phyloP scores from a whole-genome alignment of 2,888 invertebrate genomes.

The Drosophila monieri region DNA sequence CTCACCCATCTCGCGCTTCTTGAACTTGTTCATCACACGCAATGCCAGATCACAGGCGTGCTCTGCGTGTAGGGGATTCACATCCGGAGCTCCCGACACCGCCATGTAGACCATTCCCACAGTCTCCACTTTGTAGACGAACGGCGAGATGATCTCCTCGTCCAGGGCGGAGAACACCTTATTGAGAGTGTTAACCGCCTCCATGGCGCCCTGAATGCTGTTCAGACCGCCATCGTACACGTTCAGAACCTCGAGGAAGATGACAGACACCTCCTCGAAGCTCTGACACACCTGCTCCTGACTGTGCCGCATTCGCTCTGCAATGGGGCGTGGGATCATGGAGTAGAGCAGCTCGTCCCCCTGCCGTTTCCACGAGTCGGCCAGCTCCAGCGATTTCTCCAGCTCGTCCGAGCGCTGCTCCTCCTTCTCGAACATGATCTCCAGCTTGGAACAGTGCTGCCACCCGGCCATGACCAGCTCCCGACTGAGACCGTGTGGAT shows the following conservation, averaged over 20 bases:
- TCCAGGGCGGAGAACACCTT: constrained; percentile 94
- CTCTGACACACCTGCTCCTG: constrained; percentile 92
- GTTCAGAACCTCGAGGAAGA: constrained; percentile 83
- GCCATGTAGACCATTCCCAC: constrained; percentile 97
- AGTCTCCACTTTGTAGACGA: constrained; percentile 97
- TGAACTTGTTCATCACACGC: constrained; percentile 89
- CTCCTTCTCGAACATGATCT: constrained; percentile 92
- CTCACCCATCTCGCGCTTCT: constrained; percentile 87
- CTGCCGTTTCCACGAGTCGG: constrained; percentile 93
- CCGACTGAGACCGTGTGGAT: constrained; percentile 92
- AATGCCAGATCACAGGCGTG: constrained; percentile 92
- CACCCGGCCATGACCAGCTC: constrained; percentile 93
- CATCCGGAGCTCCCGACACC: constrained; percentile 94
- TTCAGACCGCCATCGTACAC: constrained; percentile 79
- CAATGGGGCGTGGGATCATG: constrained; percentile 95
- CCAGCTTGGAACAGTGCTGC: constrained; percentile 92
- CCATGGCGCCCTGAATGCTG: constrained; percentile 87
- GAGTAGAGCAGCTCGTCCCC: constrained; percentile 95
- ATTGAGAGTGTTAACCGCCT: constrained; percentile 93
- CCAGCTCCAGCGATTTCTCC: constrained; percentile 90
- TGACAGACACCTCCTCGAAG: constrained; percentile 84
- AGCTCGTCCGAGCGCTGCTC: constrained; percentile 91
- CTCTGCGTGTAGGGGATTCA: constrained; percentile 89
- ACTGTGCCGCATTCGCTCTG: constrained; percentile 91
- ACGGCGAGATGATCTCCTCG: constrained; percentile 91